Base-by-base conservation (phyloP, 2,797 vertebrate species). In the Enteromius radiatus region DNA sequence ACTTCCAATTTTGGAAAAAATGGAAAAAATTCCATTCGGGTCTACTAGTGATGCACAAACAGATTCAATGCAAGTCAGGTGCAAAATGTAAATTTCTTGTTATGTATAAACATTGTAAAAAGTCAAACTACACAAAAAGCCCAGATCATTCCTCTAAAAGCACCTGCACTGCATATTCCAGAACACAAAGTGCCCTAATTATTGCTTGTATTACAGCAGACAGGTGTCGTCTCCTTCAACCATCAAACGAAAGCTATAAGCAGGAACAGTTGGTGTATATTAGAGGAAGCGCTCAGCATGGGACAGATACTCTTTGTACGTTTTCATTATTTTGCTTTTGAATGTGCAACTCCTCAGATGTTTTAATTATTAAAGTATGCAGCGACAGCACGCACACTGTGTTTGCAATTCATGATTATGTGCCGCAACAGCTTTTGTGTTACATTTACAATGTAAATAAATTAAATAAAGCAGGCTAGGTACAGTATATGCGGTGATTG, bases 311-410 rank as follows among this genome's bases (percentile, higher is more conserved):
- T 23, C 17, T 81, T 80, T 52, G 41, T 82, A 70, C 7, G 23
- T 74, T 64, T 81, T 79, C 80, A 54, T 86, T 82, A 68, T 78
- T 80, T 80, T 81, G 64, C 61, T 78, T 68, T 41, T 76, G 81
- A 85, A 81, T 73, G 82, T 78, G 76, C 80, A 85, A 63, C 70
- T 63, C 63, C 73, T 78, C 74, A 77, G 83, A 86, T 74, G 84
- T 59, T 79, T 86, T 82, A 83, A 87, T 87, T 84, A 87, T 82
- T 84, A 76, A 83, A 69, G 70, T 47, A 81, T 64, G 71, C 71
- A 5, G 21, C 4, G 38, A 74, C 59, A 28, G n/a, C 33, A 6
- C 14, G 2, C 31, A 26, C 56, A 64, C 9, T 64, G 4, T 26
- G 21, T 71, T 36, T 64, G 28, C 4, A 65, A 65, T 54, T 81